These are phyloP conservation scores for Batillaria attramentaria DNA, from an alignment of 1,140 invertebrate species.

Conservation along the genomic window DNA sequence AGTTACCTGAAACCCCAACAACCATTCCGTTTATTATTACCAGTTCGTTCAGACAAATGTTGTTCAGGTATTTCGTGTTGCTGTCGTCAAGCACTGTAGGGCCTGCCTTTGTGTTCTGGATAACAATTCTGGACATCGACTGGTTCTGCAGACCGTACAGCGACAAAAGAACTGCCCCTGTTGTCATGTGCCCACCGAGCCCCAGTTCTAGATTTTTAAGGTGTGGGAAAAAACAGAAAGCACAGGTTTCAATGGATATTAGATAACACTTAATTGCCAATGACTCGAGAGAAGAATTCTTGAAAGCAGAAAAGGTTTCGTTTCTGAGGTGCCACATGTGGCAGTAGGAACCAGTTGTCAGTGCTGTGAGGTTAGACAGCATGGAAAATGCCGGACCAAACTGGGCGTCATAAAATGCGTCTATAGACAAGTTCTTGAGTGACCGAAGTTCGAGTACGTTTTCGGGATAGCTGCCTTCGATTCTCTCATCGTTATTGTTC, in stretches of 20 bases:
- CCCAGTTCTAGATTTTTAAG: background rate
- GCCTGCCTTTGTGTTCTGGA: background rate
- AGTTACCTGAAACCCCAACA: background rate
- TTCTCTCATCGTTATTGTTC: background rate
- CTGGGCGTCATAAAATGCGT: background rate
- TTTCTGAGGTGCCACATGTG: background rate
- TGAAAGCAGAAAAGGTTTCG: background rate
- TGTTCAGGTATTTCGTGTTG: background rate
- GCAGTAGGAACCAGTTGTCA: background rate
- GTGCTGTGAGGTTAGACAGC: background rate
- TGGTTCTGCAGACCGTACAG: conserved; percentile 12
- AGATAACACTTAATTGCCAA: background rate
- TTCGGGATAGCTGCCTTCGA: background rate
- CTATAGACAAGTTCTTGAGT: background rate
- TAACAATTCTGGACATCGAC: background rate
- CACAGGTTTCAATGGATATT: background rate
- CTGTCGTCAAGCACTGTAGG: background rate
- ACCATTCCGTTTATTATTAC: background rate
- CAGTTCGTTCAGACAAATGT: background rate
- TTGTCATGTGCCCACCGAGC: background rate
- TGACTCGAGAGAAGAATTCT: background rate
- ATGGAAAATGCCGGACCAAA: background rate
- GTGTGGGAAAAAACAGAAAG: conserved; percentile 2
- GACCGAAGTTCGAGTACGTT: background rate
- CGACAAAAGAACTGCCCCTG: background rate